phyloP scores from a whole-genome alignment of 2,888 invertebrate species.

The Phlogophora meticulosa region DNA sequence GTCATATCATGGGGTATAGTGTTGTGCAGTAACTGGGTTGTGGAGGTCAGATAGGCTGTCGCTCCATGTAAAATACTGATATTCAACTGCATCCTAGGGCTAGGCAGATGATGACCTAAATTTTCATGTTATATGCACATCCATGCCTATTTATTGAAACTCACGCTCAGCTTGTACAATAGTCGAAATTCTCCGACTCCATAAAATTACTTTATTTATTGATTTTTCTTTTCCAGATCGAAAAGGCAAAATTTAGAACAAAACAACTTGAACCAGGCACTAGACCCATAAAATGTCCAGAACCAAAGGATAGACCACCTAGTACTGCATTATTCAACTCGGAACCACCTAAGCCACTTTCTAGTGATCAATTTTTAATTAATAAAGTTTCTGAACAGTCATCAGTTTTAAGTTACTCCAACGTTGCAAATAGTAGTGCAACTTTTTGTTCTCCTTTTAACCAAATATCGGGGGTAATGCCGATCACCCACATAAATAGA shows the following conservation, averaged over 20 bases:
- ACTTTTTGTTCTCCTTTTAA: constrained; percentile 14
- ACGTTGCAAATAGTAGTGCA: constrained; percentile 14
- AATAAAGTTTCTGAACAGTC: constrained; percentile 29
- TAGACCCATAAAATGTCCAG: constrained; percentile 70
- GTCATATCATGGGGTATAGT: no score
- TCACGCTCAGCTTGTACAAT: no score
- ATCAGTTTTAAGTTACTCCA: constrained; percentile 15
- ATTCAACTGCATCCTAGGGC: no score
- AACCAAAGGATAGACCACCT: constrained; percentile 76
- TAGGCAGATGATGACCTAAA: no score
- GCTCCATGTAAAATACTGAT: no score
- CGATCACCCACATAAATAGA: constrained; percentile 19
- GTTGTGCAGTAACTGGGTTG: no score
- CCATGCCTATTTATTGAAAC: no score
- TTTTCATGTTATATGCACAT: no score
- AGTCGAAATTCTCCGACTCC: no score
- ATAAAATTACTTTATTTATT: no score
- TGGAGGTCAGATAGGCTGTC: no score
- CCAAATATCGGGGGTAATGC: constrained; percentile 26
- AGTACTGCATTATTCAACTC: constrained; percentile 6
- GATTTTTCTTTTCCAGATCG: constrained; percentile 73
- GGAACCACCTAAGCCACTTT: not conserved
- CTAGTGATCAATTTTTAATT: constrained; percentile 17
- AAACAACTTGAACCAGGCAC: constrained; percentile 57
- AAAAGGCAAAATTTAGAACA: constrained; percentile 73